Percentiles rank a stretch among this genome's conserved stretches.
phyloP scores from a whole-genome alignment of 2,113 vertebrate genomes.

The Edolisoma coerulescens region DNA sequence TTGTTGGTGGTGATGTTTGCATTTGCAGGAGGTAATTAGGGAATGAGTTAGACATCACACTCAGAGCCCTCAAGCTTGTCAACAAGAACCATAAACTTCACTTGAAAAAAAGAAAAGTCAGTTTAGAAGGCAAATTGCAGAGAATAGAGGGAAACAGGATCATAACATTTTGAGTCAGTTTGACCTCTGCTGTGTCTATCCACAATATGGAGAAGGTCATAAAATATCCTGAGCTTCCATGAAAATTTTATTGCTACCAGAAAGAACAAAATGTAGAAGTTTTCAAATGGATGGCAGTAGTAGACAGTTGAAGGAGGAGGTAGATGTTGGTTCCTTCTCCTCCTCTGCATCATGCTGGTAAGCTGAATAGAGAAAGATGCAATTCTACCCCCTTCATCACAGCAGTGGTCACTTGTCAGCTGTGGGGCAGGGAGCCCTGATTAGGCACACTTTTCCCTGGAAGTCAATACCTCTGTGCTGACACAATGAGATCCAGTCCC shows the following conservation, averaged over 20 bases:
- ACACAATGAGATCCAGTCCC: neutral
- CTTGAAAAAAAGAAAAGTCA: neutral
- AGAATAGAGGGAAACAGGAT: neutral
- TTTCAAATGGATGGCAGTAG: neutral
- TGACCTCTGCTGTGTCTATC: neutral
- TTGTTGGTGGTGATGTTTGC: slow-evolving; percentile 53
- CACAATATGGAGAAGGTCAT: neutral
- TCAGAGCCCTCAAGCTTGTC: slow-evolving; percentile 24
- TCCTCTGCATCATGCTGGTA: neutral
- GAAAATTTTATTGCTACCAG: neutral
- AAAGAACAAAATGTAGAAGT: neutral
- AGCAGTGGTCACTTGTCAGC: neutral
- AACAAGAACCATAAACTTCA: slow-evolving; percentile 19
- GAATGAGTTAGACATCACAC: neutral
- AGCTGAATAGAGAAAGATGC: neutral
- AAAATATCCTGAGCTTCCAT: neutral
- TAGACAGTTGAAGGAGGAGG: neutral
- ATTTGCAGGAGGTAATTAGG: slow-evolving; percentile 58
- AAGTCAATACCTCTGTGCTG: neutral
- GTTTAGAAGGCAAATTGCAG: neutral
- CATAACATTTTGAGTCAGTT: neutral
- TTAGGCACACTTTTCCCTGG: neutral
- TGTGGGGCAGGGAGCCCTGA: neutral
- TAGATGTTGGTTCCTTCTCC: neutral
- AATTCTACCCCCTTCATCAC: neutral